phyloP scores from a whole-genome alignment of 2,888 invertebrate genomes.

The Junonia oenone region DNA sequence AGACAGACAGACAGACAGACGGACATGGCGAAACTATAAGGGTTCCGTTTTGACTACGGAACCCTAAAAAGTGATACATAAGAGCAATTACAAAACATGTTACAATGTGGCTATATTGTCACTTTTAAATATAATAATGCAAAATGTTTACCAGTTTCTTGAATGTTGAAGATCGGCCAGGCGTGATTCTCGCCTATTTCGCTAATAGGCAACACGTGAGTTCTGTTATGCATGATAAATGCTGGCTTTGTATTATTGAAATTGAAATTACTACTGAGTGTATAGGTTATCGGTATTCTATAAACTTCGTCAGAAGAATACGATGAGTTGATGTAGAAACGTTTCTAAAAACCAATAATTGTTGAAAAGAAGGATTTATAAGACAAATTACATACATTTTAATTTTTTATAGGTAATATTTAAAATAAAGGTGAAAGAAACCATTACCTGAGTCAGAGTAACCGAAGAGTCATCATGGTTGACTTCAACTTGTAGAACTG shows the following conservation, averaged over 20 bases:
- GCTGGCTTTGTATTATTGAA: conserved; percentile 55
- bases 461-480: conserved; percentile 50
- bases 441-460: conserved; percentile 52
- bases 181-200: conserved; percentile 47
- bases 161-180: conserved; percentile 81
- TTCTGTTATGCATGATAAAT: conserved; percentile 51
- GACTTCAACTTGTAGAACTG: conserved; percentile 53
- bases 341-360: conserved; percentile 46
- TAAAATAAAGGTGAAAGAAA: too few relatives aligned
- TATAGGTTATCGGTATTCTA: conserved; percentile 65
- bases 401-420: too few relatives aligned
- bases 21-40: too few relatives aligned
- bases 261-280: conserved; percentile 44
- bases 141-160: conserved; percentile 72
- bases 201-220: conserved; percentile 39
- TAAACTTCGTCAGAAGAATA: conserved; percentile 54
- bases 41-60: too few relatives aligned
- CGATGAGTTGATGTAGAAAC: conserved; percentile 53
- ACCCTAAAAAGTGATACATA: too few relatives aligned
- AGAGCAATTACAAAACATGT: too few relatives aligned
- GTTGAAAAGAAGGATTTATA: too few relatives aligned
- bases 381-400: too few relatives aligned
- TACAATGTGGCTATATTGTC: too few relatives aligned
- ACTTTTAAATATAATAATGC: too few relatives aligned
- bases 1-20: too few relatives aligned